Evolutionary conservation across 2,113 vertebrate species (phyloP), one percentile per base, ranked within the genome.

Genomic region (Cryptotis parvus): DNA sequence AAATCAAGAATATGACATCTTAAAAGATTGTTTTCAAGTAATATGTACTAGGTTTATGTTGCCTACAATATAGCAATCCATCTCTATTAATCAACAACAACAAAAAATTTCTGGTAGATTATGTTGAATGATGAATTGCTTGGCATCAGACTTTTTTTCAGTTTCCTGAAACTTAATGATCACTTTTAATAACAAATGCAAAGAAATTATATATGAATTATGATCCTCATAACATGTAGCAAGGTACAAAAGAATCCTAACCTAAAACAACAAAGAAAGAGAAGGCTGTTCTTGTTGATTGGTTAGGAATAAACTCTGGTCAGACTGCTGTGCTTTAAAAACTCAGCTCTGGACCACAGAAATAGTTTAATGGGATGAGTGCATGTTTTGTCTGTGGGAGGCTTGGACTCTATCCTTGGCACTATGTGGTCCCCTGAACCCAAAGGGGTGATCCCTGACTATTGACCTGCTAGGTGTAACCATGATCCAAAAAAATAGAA

Each of bases 141-240:
- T 89, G 43, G 52, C 95, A 91, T 58, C n/a, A 87, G 55, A 80
- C 65, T 88, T n/a, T n/a, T n/a, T n/a, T n/a, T n/a, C n/a, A n/a
- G n/a, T n/a, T n/a, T 92, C n/a, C 87, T 91, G 31, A 91, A 77
- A 93, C 65, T 58, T 92, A 87, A 80, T 49, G 27, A 81, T 75
- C 45, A 84, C 84, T 93, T 89, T 24, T 79, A 93, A 91, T 61
- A 69, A 39, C 41, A 78, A 22, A 66, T 58, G 41, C 14, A 31
- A 81, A 7, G 43, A 45, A 11, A 8, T 87, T 79, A 83, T 70
- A 75, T 86, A 86, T 83, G 70, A 66, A 43, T 43, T 45, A 75
- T 72, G 75, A 65, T 24, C 37, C 18, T 18, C 15, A 29, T 37
- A 16, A 90, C 83, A 90, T 41, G 39, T 10, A 24, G 27, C 33